Evolutionary conservation across 2,888 invertebrate species (phyloP), one percentile per base, ranked within the genome.

Genomic region (Frankliniella intonsa): DNA sequence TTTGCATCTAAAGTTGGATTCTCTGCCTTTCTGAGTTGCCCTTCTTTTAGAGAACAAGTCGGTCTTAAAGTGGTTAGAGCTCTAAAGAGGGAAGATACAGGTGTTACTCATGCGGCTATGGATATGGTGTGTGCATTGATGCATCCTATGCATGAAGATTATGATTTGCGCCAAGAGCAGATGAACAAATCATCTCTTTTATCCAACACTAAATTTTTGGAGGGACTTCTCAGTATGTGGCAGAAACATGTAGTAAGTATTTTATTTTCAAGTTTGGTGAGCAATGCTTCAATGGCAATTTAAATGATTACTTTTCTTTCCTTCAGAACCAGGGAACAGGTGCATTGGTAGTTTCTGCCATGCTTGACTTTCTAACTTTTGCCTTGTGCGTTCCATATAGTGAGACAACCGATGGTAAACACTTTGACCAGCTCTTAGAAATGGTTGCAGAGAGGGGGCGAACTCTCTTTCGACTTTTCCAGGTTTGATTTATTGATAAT

Each of bases 1-100:
- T 94, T 99, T 82, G 99, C 99, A 0, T 98, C 97, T 85, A 99
- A 99, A 92, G 96, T 97, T 80, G 99, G 99, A 2, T 99, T 98
- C 88, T 94, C 96, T 55, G 96, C 98, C 5, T 98, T 69, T 50
- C n/a, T 49, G 27, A 49, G 81, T 69, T 19, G 84, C 86, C 88
- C 8, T 85, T 96, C 96, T 84, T 97, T 99, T 89, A 93, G 99
- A 82, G 99, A 99, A 89, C 95, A 96, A 86, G 93, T 99, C 84
- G 99, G 99, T 80, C 90, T 92, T 82, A 96, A 97, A 87, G 97
- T 99, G 9, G 96, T 98, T 79, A 92, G 93, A 83, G 97, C 98
- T 0, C 88, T 99, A 83, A 94, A 96, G 82, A 91, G 94, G 85
- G 95, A 96, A 85, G 94, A 96, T 86, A 92, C 94, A 84, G 97